Conservation (phyloP, 2,888 invertebrate species). For the Noctua fimbriata region DNA sequence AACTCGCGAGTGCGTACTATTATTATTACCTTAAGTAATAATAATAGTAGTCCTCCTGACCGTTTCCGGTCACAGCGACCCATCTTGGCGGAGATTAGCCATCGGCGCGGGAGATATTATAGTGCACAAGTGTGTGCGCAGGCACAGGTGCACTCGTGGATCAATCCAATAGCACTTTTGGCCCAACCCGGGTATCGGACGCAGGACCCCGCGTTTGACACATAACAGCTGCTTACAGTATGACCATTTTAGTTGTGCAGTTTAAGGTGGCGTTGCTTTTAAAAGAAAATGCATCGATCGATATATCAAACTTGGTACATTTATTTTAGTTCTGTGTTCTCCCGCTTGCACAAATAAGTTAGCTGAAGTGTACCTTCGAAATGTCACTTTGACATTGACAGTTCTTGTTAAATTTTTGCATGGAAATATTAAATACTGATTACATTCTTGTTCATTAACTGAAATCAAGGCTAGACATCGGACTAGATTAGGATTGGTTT, state of each 20-base stretch:
- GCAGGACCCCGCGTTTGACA: too few relatives aligned
- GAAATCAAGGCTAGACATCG: slow-evolving; percentile 15
- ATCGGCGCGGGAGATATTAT: too few relatives aligned
- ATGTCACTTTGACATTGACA: slow-evolving; percentile 49
- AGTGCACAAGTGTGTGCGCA: too few relatives aligned
- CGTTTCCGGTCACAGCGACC: background rate
- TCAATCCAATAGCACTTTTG: too few relatives aligned
- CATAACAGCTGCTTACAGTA: too few relatives aligned
- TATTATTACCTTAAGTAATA: background rate
- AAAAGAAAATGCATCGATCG: background rate
- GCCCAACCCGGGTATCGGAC: too few relatives aligned
- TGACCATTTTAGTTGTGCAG: too few relatives aligned
- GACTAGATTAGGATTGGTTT: slow-evolving; percentile 20
- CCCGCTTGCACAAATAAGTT: background rate
- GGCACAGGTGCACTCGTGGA: too few relatives aligned
- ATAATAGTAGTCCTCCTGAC: background rate
- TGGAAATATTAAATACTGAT: background rate
- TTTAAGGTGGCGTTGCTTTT: too few relatives aligned
- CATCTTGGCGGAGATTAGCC: background rate
- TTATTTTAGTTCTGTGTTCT: background rate
- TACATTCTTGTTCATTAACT: background rate
- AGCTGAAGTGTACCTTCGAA: background rate
- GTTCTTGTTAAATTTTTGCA: slow-evolving; percentile 11
- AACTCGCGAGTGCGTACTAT: too few relatives aligned
- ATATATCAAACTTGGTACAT: background rate